These are phyloP conservation scores for Xestoiulus laeticollis DNA, from an alignment of 2,888 invertebrate species.

Conservation along the genomic window DNA sequence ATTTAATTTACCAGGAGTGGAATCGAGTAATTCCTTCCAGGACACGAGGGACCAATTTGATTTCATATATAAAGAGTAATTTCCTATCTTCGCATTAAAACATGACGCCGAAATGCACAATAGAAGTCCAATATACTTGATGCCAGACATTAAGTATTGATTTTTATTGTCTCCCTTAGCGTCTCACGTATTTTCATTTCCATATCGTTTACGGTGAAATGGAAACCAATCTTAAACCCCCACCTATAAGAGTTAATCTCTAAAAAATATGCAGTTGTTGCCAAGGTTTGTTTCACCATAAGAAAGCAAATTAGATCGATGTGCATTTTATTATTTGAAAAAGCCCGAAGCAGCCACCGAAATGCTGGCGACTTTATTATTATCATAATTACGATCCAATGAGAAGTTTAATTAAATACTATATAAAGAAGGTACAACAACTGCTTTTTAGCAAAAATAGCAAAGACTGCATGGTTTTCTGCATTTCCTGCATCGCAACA, in stretches of 20 bases:
- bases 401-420: background rate
- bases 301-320: conserved; percentile 26
- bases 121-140: conserved; percentile 4
- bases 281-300: background rate
- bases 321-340: background rate
- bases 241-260: conserved; percentile 12
- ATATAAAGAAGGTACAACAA: too few species aligned
- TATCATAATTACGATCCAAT: conserved; percentile 15
- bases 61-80: background rate
- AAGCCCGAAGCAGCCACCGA: background rate
- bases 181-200: conserved; percentile 26
- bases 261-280: conserved; percentile 19
- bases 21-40: background rate
- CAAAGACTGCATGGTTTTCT: too few species aligned
- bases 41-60: background rate
- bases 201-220: conserved; percentile 26
- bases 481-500: too few species aligned
- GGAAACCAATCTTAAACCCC: conserved; percentile 26
- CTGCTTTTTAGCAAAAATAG: too few species aligned
- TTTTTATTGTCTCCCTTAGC: conserved; percentile 5
- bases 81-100: conserved; percentile 5
- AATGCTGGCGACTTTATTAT: background rate
- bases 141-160: conserved; percentile 26
- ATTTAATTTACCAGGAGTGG: background rate
- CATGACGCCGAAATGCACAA: background rate